A percentile compares a stretch with the other conserved stretches of the same genome.
These are phyloP conservation scores for Cacoxenus indagator DNA, from an alignment of 2,888 invertebrate genomes.

Conservation along the genomic window DNA sequence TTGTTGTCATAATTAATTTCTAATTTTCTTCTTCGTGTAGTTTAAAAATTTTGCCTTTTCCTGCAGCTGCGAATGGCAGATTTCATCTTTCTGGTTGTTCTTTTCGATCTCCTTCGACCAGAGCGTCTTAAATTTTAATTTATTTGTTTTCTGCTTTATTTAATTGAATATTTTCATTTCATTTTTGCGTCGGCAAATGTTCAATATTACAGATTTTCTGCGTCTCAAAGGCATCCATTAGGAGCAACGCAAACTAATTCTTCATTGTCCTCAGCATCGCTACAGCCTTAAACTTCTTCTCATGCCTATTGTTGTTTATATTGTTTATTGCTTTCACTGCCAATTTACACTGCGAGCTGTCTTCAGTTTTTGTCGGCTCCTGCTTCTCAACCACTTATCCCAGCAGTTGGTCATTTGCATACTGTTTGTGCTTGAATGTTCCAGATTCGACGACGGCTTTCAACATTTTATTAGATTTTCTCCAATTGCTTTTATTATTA, in stretches of 20 bases:
- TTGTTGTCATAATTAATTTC: conserved; percentile 60
- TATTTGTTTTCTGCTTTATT: background rate
- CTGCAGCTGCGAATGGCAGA: conserved; percentile 55
- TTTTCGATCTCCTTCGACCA: background rate
- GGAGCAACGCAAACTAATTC: too few relatives aligned
- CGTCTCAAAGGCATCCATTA: too few relatives aligned
- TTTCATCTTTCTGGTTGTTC: conserved; percentile 34
- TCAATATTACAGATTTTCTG: conserved; percentile 10
- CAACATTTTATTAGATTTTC: conserved; percentile 49
- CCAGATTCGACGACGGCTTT: conserved; percentile 16
- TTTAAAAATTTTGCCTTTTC: background rate
- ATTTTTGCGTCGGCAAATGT: background rate
- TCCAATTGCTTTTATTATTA: conserved; percentile 15
- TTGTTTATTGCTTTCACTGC: conserved; percentile 37
- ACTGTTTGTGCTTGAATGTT: conserved; percentile 39
- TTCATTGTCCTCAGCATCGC: too few relatives aligned
- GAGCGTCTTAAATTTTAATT: background rate
- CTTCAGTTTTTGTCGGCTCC: background rate
- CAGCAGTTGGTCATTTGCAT: conserved; percentile 61
- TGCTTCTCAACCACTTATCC: conserved; percentile 1
- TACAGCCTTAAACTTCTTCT: conserved; percentile 22
- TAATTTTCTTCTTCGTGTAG: conserved; percentile 43
- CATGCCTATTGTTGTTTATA: conserved; percentile 24
- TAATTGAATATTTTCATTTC: conserved; percentile 20
- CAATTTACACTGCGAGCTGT: conserved; percentile 14